phyloP scores from a whole-genome alignment of 2,888 invertebrate species.

The Andrena haemorrhoa region DNA sequence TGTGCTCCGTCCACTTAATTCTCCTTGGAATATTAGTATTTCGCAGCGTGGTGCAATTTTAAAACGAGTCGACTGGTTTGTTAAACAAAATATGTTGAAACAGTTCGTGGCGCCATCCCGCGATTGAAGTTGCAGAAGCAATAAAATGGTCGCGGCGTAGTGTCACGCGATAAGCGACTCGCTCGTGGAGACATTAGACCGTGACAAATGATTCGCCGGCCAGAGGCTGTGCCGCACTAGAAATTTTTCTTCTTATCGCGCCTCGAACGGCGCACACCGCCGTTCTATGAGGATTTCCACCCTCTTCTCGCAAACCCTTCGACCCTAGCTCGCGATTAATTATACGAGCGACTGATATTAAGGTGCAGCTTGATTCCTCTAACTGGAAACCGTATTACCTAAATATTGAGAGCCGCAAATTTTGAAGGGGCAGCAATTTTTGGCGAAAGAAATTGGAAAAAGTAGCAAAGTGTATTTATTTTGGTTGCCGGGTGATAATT shows the following conservation, averaged over 20 bases:
- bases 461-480: too few species aligned
- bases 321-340: slow-evolving; percentile 21
- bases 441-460: too few species aligned
- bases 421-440: too few species aligned
- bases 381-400: too few species aligned
- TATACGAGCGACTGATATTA: slow-evolving; percentile 10
- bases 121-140: slow-evolving; percentile 29
- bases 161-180: slow-evolving; percentile 49
- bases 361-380: neutral
- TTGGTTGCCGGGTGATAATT: too few species aligned
- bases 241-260: slow-evolving; percentile 41
- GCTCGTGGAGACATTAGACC: slow-evolving; percentile 18
- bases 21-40: neutral
- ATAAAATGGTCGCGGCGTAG: slow-evolving; percentile 43
- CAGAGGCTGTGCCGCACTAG: slow-evolving; percentile 6
- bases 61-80: neutral
- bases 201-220: slow-evolving; percentile 32
- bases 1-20: neutral
- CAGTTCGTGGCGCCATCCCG: slow-evolving; percentile 61
- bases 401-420: too few species aligned
- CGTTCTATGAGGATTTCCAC: slow-evolving; percentile 20
- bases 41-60: neutral
- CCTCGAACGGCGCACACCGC: neutral
- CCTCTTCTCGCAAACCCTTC: neutral
- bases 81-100: neutral